These are phyloP conservation scores for Himalopsyche japonica DNA, from an alignment of 2,888 invertebrate genomes.

Conservation along the genomic window DNA sequence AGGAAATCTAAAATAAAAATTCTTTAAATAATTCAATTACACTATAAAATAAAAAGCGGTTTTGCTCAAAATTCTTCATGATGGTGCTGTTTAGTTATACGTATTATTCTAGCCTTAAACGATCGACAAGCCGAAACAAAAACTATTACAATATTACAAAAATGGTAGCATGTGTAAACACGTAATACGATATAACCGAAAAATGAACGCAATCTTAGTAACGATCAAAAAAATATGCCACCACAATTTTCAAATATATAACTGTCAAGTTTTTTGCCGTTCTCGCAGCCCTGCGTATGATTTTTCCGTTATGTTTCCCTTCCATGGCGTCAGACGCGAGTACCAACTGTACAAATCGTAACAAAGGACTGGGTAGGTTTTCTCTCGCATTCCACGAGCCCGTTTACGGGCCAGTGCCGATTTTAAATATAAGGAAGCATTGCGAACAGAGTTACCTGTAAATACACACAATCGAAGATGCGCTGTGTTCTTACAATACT, in stretches of 20 bases:
- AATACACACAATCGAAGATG: neutral
- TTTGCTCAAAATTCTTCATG: too few species aligned
- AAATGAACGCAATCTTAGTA: neutral
- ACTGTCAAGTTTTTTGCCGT: neutral
- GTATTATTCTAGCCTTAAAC: too few species aligned
- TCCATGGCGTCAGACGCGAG: neutral
- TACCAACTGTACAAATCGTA: neutral
- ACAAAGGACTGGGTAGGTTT: neutral
- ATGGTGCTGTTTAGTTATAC: too few species aligned
- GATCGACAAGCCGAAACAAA: too few species aligned
- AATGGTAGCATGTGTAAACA: too few species aligned
- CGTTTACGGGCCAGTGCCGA: slow-evolving; percentile 22
- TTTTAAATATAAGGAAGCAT: slow-evolving; percentile 17
- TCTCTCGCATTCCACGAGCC: neutral
- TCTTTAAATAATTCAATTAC: too few species aligned
- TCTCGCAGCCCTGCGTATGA: neutral
- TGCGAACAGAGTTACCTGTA: neutral
- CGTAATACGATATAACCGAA: too few species aligned
- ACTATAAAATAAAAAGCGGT: too few species aligned
- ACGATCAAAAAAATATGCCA: neutral
- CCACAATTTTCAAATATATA: neutral
- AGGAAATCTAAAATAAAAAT: too few species aligned
- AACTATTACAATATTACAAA: too few species aligned
- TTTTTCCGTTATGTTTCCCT: neutral
- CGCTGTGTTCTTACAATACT: neutral